Base-by-base conservation (phyloP, 2,797 vertebrate species). In the Bryconaethiops microstoma region DNA sequence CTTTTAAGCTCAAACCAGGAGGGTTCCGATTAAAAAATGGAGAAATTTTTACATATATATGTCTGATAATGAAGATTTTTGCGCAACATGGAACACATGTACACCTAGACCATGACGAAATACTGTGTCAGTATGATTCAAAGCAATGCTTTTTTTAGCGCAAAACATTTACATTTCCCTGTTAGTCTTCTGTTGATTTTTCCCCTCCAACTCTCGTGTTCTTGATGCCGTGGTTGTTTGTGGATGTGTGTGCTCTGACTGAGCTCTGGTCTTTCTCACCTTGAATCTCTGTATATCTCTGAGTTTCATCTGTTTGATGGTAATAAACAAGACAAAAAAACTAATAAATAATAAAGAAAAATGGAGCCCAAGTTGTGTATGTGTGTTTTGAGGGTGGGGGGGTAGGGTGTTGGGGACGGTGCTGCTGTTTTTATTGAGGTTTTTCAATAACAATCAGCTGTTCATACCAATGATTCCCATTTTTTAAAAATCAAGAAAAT, bases 291-390 rank as follows among this genome's bases (percentile, higher is more conserved):
- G 88, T 93, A 87, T 89, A 90, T 87, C 79, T 91, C 87, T 86
- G 84, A 92, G 86, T 92, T 92, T 81, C 74, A 92, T 91, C 87
- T 91, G 87, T 92, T 92, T 91, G 87, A 91, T 92, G 90, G 89
- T 84, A 87, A 87, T 89, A 88, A 92, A 94, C 90, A 10, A 17
- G 29, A 70, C 29, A 74, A 45, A 59, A 59, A 12, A 59, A 17
- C 74, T 48, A 25, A 72, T 65, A 6, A 67, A 74, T 64, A 23
- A 40, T 23, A 35, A 39, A 14, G 90, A 90, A 90, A 86, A 77
- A 57, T 23, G 42, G 14, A 55, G 40, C 40, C 72, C 52, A 6
- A 5, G 9, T 52, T 0, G 74, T 39, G 84, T 19, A 25, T 91
- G 82, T 73, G 19, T 21, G 35, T 74, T 5, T 1, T 63, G 60